A percentile compares a stretch with the other conserved stretches of the same genome.
These are phyloP conservation scores for Minunthozetes semirufus DNA, from an alignment of 2,888 invertebrate species.

Conservation along the genomic window DNA sequence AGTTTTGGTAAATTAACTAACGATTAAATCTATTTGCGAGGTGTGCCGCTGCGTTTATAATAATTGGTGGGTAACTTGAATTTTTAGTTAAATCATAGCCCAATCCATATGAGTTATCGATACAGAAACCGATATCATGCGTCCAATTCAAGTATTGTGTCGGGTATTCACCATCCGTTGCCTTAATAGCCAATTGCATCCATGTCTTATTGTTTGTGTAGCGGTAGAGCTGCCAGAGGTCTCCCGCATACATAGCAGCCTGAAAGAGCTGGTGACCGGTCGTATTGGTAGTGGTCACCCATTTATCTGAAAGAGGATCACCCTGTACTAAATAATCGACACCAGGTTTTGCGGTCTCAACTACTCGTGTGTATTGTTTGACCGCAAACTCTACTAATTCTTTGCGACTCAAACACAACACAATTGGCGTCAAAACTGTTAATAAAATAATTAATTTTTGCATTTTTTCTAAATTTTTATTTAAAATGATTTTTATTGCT, in stretches of 20 bases:
- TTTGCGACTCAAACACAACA: neutral
- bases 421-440: neutral
- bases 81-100: constrained; percentile 25
- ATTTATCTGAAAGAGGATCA: neutral
- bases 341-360: neutral
- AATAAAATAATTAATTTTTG: no score
- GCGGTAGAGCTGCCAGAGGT: constrained; percentile 19
- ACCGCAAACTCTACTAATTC: constrained; percentile 9
- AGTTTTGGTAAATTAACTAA: neutral
- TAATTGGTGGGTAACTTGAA: neutral
- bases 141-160: neutral
- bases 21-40: constrained; percentile 7
- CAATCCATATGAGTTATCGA: neutral
- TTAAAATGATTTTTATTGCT: no score
- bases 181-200: constrained; percentile 4
- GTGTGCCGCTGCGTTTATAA: constrained; percentile 8
- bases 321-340: neutral
- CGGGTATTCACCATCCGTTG: neutral
- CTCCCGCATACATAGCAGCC: neutral
- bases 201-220: neutral
- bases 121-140: constrained; percentile 17
- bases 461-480: no score
- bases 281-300: neutral
- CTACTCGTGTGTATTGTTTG: neutral
- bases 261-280: neutral